Base-by-base conservation (phyloP, 2,797 vertebrate genomes). In the Alauda arvensis region DNA sequence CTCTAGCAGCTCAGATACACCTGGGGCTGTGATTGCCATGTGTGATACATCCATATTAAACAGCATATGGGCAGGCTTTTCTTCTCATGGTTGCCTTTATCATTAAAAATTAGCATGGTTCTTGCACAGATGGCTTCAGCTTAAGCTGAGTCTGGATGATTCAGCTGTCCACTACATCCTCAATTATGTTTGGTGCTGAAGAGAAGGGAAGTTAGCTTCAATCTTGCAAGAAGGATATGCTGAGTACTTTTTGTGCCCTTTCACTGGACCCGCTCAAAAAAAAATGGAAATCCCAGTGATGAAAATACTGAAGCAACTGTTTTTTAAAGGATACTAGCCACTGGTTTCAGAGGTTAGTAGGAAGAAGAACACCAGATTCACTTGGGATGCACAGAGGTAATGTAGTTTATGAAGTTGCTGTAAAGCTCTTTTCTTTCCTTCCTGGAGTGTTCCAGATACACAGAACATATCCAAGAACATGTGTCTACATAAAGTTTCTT, bases 1-100 rank as follows among this genome's bases (percentile, higher is more conserved):
- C 70, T 92, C 24, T 75, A 87, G 84, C 51, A 85, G 40, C 79
- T 91, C 56, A 49, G 37, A 78, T 81, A 80, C 85, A 90, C 80
- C 92, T 92, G 92, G 66, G 74, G 67, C 89, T 87, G 67, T 83
- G 62, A 85, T 66, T 56, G 49, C 70, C 60, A 33, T 55, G 59
- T 87, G 82, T 71, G 66, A 86, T 85, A 45, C 69, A 87, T 87
- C 67, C 77, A 78, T 83, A 90, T 92, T 87, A 89, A 92, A 89
- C 56, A 87, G 52, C 87, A 90, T 83, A 88, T 85, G 83, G 85
- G 19, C 48, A 90, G 66, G 26, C 18, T 83, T 91, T 92, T 63
- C 29, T 85, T 80, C 75, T 66, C 66, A 23, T 62, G 12, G 34
- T 62, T 77, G 56, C 42, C 45, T 78, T 83, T 83, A 70, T 83